Percentiles rank a stretch among this genome's conserved stretches.
phyloP scores from a whole-genome alignment of 1,140 invertebrate species.

The Ladona fulva region DNA sequence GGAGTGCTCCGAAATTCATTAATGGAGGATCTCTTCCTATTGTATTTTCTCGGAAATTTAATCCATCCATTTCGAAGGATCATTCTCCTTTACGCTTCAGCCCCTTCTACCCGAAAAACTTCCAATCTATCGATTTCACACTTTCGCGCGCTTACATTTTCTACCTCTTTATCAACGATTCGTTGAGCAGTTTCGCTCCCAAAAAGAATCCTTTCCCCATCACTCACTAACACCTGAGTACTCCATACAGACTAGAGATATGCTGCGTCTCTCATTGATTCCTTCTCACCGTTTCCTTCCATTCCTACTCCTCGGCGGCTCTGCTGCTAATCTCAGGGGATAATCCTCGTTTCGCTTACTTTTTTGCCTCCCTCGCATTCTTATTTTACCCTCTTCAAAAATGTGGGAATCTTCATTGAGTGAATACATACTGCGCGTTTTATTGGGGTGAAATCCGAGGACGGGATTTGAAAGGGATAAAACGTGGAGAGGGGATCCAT shows the following conservation, averaged over 20 bases:
- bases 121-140: neutral
- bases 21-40: no score
- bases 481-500: neutral
- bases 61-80: no score
- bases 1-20: no score
- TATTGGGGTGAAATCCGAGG: neutral
- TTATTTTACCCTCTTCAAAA: neutral
- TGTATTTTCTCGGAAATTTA: no score
- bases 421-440: neutral
- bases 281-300: neutral
- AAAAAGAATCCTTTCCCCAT: neutral
- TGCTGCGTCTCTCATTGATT: neutral
- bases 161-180: neutral
- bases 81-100: no score
- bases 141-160: neutral
- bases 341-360: neutral
- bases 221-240: neutral
- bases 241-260: neutral
- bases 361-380: neutral
- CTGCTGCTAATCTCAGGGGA: neutral
- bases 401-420: neutral
- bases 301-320: neutral
- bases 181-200: neutral
- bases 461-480: neutral
- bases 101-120: neutral